Percentiles rank a stretch among this genome's conserved stretches.
These are phyloP conservation scores for Tachuris rubrigastra DNA, from an alignment of 2,113 vertebrate species.

Conservation along the genomic window DNA sequence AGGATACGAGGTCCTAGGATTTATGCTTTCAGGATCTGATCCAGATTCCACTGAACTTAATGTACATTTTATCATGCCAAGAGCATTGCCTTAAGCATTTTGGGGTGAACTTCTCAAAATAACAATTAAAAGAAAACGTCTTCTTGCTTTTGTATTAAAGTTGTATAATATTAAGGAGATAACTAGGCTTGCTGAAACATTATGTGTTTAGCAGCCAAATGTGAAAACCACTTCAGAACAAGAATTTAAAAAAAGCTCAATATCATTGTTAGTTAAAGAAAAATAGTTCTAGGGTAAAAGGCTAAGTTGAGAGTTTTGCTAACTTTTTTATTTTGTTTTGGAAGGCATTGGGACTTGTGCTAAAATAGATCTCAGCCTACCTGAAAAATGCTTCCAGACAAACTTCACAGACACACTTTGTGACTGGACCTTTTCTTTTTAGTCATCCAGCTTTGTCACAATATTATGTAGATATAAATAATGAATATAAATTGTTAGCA, in stretches of 20 bases:
- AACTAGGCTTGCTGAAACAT: not conserved
- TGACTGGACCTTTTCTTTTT: not conserved
- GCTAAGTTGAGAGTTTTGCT: not conserved
- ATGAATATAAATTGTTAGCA: not conserved
- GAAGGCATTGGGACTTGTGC: not conserved
- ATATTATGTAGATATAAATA: not conserved
- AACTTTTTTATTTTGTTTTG: not conserved
- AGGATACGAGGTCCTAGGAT: not conserved
- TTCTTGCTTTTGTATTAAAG: not conserved
- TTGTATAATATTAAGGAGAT: not conserved
- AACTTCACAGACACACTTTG: not conserved
- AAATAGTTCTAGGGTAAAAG: not conserved
- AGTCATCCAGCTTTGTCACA: not conserved
- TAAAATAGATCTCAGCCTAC: not conserved
- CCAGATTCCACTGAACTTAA: not conserved
- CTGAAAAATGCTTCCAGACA: not conserved
- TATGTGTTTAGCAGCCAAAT: not conserved
- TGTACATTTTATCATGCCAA: not conserved
- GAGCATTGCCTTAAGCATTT: not conserved
- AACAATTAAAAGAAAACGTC: not conserved
- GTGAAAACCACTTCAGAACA: not conserved
- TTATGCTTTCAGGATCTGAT: conserved; percentile 2
- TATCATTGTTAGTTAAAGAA: not conserved
- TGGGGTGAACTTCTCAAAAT: not conserved
- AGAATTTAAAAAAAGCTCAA: not conserved